Evolutionary conservation across 2,113 vertebrate species (phyloP).

Genomic region (Pluvialis apricaria): DNA sequence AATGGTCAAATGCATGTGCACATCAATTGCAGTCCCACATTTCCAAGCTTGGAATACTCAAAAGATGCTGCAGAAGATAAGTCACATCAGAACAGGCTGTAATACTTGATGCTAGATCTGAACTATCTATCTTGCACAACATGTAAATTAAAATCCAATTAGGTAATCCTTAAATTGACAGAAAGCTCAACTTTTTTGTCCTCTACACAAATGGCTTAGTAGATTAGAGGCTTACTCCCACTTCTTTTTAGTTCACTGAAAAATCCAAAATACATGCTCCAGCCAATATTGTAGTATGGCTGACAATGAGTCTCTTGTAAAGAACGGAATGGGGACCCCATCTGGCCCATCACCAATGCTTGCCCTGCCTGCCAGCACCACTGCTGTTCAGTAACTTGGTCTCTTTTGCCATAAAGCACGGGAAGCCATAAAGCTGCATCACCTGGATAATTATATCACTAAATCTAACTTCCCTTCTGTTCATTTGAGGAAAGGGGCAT

Average conservation of each 20-base stretch:
- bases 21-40: not conserved
- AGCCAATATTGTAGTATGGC: too few relatives aligned
- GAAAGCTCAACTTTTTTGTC: not conserved
- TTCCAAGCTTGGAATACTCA: not conserved
- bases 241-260: not conserved
- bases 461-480: not conserved
- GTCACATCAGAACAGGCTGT: not conserved
- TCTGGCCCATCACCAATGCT: not conserved
- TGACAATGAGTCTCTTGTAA: not conserved
- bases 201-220: not conserved
- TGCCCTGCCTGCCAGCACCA: not conserved
- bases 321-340: not conserved
- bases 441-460: not conserved
- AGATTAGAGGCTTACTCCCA: not conserved
- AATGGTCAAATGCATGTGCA: fast-evolving
- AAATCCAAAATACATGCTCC: not conserved
- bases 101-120: not conserved
- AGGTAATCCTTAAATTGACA: not conserved
- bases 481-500: not conserved
- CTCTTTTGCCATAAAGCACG: not conserved
- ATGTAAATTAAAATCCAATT: not conserved
- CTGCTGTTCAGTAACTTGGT: not conserved
- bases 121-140: not conserved
- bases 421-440: not conserved
- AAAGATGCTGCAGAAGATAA: not conserved